phyloP scores from a whole-genome alignment of 2,113 vertebrate species.

The Antigone vipio region DNA sequence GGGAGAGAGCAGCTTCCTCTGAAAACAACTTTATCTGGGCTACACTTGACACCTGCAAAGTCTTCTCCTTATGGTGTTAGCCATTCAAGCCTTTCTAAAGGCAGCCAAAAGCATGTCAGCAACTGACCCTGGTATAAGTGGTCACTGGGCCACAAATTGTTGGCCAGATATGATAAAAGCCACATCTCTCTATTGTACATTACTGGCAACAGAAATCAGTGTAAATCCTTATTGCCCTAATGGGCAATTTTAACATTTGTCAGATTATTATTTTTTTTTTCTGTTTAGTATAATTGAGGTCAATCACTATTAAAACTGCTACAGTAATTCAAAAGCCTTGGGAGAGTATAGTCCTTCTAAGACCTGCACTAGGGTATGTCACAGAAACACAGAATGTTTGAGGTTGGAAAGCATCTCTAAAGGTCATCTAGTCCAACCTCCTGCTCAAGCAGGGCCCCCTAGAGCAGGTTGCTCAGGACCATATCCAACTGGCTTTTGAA shows the following conservation, averaged over 20 bases:
- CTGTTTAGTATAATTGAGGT: neutral
- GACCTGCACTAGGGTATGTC: neutral
- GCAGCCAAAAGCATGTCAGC: neutral
- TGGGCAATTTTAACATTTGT: neutral
- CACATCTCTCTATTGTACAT: accelerated
- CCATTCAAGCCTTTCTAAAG: neutral
- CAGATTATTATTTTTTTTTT: neutral
- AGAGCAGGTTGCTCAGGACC: neutral
- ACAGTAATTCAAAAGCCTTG: neutral
- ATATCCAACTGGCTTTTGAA: neutral
- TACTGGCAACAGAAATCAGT: neutral
- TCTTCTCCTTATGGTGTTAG: neutral
- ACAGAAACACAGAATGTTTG: neutral
- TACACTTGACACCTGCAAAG: neutral
- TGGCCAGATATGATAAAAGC: neutral
- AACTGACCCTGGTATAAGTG: neutral
- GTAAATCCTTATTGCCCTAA: neutral
- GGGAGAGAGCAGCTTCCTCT: neutral
- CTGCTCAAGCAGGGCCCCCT: neutral
- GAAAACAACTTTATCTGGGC: neutral
- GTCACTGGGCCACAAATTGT: neutral
- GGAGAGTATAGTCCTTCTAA: neutral
- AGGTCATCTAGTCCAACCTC: accelerated
- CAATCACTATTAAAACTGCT: neutral
- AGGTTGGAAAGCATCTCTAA: neutral